Evolutionary conservation across 2,888 invertebrate genomes (phyloP).

Genomic region (Autographa pulchrina): DNA sequence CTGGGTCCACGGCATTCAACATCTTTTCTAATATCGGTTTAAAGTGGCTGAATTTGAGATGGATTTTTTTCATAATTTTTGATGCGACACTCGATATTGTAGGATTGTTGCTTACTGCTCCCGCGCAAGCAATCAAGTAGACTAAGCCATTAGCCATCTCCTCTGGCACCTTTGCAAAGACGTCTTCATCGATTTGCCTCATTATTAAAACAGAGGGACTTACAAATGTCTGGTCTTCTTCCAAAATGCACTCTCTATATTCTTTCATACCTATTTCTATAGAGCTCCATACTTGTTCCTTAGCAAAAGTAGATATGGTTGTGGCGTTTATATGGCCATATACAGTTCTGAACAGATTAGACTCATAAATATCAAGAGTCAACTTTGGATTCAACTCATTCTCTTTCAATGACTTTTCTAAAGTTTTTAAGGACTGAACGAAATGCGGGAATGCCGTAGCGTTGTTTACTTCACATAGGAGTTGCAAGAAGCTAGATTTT

Average conservation of each 20-base stretch:
- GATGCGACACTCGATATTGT: constrained; percentile 90
- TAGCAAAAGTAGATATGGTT: constrained; percentile 80
- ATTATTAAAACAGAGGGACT: constrained; percentile 87
- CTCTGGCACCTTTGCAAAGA: constrained; percentile 86
- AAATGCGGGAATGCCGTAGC: constrained; percentile 80
- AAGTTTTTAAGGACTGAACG: constrained; percentile 68
- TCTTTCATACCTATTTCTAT: constrained; percentile 88
- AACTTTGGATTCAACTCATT: constrained; percentile 68
- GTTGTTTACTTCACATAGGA: constrained; percentile 84
- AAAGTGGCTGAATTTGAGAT: constrained; percentile 90
- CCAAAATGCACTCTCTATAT: constrained; percentile 83
- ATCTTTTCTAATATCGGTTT: constrained; percentile 90
- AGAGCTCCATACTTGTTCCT: constrained; percentile 88
- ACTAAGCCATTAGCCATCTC: constrained; percentile 85
- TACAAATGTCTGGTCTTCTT: constrained; percentile 74
- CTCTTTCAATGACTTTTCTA: constrained; percentile 70
- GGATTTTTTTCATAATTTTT: constrained; percentile 91
- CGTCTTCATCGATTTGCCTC: constrained; percentile 88
- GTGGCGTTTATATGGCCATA: constrained; percentile 88
- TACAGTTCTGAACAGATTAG: constrained; percentile 87
- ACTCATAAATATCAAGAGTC: constrained; percentile 85
- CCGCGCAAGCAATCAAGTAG: constrained; percentile 87
- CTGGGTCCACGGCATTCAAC: constrained; percentile 86
- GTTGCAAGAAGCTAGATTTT: constrained; percentile 83
- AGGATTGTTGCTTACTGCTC: constrained; percentile 90